Evolutionary conservation across 2,888 invertebrate genomes (phyloP).

Genomic region (Apotomis turbidana): DNA sequence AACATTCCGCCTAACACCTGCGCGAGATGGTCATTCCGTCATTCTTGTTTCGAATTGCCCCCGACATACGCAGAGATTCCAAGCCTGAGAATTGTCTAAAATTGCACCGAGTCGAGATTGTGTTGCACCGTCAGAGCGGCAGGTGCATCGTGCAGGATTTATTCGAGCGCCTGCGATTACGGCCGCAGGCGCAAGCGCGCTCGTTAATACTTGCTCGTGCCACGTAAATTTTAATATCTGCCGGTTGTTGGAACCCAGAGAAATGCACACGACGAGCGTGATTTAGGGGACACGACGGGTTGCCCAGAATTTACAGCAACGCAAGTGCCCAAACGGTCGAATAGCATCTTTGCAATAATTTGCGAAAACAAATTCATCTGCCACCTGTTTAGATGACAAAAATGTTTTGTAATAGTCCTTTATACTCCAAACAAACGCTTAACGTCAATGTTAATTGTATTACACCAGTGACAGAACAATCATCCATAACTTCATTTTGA

Average conservation of each 20-base stretch:
- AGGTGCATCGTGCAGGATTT: constrained; percentile 82
- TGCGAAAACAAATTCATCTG: not conserved
- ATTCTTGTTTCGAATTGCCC: constrained; percentile 44
- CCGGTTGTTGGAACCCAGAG: constrained; percentile 78
- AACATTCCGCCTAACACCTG: constrained; percentile 78
- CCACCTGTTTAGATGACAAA: constrained; percentile 1
- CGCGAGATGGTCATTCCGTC: constrained; percentile 69
- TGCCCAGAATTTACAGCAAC: constrained; percentile 60
- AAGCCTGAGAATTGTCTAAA: constrained; percentile 46
- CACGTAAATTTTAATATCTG: constrained; percentile 83
- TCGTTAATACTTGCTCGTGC: constrained; percentile 82
- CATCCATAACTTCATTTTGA: not conserved
- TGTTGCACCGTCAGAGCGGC: constrained; percentile 56
- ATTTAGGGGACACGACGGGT: constrained; percentile 74
- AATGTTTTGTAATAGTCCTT: not conserved
- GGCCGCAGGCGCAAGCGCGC: constrained; percentile 72
- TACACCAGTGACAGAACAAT: not conserved
- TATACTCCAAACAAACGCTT: not conserved
- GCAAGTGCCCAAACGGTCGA: constrained; percentile 44
- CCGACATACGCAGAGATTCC: constrained; percentile 25
- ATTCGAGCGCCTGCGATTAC: constrained; percentile 73
- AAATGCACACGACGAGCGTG: constrained; percentile 79
- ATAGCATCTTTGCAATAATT: constrained; percentile 17
- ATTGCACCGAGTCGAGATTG: constrained; percentile 50
- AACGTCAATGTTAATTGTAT: not conserved